Evolutionary conservation across 2,888 invertebrate species (phyloP), one percentile per base, ranked within the genome.

Genomic region (Cerastis leucographa): DNA sequence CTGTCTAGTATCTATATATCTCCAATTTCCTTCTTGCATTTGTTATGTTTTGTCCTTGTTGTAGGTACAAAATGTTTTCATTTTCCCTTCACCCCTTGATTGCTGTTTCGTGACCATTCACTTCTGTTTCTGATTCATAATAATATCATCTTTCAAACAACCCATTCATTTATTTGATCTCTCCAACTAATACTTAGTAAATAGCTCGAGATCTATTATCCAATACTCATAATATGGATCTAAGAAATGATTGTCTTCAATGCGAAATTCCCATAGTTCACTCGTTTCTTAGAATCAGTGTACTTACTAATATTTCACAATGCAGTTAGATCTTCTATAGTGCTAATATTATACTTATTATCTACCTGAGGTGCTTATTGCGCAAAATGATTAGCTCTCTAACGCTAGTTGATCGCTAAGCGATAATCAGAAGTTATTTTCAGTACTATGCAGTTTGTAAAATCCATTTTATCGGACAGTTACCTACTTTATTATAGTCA

Each of bases 381-480:
- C 40, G 56, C 62, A 76, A 83, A 78, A 82, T 82, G 19, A 71
- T 85, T 76, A 78, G n/a, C 61, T 54, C 62, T 29, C n/a, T 25
- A 68, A 56, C 59, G 56, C 61, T 71, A 62, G 71, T 29, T 49
- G 73, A 66, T 68, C 25, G 65, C 69, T 66, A 61, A 76, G 51
- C 66, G 42, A 51, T 75, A 75, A 85, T 84, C 81, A 75, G 25
- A 59, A 66, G 29, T 56, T 61, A 86, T 83, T 86, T 76, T 73
- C 76, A 79, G 49, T 73, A 72, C 69, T 70, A 61, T 77, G 54
- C 59, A 66, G 64, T 71, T 71, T 71, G 67, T 72, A 64, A 86
- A 85, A 84, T 81, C 76, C 77, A 81, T 85, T 86, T 85, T 67
- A 69, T 46, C 71, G 68, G 44, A 46, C 69, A 70, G 75, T 86